Conservation (phyloP, 2,113 vertebrate genomes). For the Hoplias malabaricus region DNA sequence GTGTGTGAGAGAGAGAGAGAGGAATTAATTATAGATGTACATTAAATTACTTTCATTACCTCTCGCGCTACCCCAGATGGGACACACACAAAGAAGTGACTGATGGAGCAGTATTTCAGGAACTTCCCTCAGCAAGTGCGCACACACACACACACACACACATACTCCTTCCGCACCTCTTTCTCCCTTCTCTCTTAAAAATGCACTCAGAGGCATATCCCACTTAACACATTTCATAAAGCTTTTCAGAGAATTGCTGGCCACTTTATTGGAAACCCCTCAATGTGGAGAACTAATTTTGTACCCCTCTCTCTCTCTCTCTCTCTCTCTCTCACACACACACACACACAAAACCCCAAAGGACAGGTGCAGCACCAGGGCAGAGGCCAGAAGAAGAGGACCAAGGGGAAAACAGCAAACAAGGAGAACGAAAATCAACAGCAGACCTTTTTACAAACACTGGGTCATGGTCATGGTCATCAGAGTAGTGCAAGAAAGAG, state of each 20-base stretch:
- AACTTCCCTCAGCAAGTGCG: conserved; percentile 55
- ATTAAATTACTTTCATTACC: conserved; percentile 96
- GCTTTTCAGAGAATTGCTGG: not conserved
- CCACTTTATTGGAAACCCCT: not conserved
- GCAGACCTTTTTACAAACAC: not conserved
- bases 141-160: conserved; percentile 51
- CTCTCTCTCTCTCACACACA: not conserved
- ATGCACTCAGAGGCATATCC: not conserved
- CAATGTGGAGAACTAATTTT: too few species aligned
- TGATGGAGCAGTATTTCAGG: conserved; percentile 72
- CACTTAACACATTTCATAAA: not conserved
- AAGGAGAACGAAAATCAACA: conserved; percentile 17
- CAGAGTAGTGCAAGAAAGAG: too few species aligned
- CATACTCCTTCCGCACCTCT: conserved; percentile 1
- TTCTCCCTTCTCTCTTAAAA: conserved; percentile 20
- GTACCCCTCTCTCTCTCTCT: too few species aligned
- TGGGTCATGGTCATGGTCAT: too few species aligned
- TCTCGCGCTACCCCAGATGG: conserved; percentile 71
- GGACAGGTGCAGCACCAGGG: conserved; percentile 29
- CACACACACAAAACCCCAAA: not conserved
- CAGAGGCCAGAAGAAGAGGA: conserved; percentile 14
- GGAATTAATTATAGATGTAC: conserved; percentile 96
- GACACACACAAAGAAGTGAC: conserved; percentile 74
- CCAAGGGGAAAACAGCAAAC: conserved; percentile 14
- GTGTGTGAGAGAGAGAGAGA: conserved; percentile 63